phyloP scores from a whole-genome alignment of 2,888 invertebrate genomes.

The Drosophila antonietae region DNA sequence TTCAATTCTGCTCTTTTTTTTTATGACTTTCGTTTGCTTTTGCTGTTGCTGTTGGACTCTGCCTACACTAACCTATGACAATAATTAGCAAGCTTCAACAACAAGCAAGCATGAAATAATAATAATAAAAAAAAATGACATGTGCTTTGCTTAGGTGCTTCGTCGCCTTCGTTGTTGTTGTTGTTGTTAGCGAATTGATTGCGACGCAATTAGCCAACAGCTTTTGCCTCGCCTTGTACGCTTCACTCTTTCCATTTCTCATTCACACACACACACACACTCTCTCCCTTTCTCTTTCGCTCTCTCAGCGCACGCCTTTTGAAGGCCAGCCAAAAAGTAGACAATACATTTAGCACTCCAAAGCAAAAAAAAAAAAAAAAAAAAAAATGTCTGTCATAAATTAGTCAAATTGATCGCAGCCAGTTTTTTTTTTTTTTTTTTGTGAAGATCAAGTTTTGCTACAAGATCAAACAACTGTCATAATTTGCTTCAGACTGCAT shows the following conservation, averaged over 20 bases:
- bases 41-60: slow-evolving; percentile 37
- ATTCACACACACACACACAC: not conserved
- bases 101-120: slow-evolving; percentile 11
- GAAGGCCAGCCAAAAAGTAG: slow-evolving; percentile 72
- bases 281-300: not conserved
- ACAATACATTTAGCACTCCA: slow-evolving; percentile 49
- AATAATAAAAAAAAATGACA: slow-evolving; percentile 34
- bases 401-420: slow-evolving; percentile 4
- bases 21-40: slow-evolving; percentile 56
- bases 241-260: slow-evolving; percentile 2
- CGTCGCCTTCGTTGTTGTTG: not conserved
- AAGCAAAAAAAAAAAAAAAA: not conserved
- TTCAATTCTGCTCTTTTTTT: slow-evolving; percentile 24
- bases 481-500: not conserved
- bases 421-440: slow-evolving; percentile 3
- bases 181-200: slow-evolving; percentile 33
- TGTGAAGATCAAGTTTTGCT: slow-evolving; percentile 8
- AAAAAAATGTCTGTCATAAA: not conserved
- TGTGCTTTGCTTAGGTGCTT: slow-evolving; percentile 20
- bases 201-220: slow-evolving; percentile 57
- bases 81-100: slow-evolving; percentile 73
- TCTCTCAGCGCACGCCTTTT: slow-evolving; percentile 31
- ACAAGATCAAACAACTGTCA: slow-evolving; percentile 9
- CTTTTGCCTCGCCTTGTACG: slow-evolving; percentile 16
- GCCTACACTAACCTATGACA: slow-evolving; percentile 82